A percentile compares a stretch with the other conserved stretches of the same genome.
Conservation (phyloP, 2,113 vertebrate genomes). For the Oreochromis spilurus region DNA sequence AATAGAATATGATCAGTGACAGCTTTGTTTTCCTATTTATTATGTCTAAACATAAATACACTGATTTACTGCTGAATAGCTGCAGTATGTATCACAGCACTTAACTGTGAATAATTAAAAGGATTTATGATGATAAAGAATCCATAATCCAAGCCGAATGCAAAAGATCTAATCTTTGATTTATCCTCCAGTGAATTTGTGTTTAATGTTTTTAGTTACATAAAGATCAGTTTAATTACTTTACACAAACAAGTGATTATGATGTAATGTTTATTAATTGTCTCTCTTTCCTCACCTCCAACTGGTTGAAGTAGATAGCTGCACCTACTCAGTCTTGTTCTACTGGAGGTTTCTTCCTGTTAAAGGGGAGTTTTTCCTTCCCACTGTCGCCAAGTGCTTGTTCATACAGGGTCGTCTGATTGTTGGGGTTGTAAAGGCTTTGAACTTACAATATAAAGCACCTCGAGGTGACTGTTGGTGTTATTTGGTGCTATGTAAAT, state of each 20-base stretch:
- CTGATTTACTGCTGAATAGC: background rate
- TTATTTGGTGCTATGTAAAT: background rate
- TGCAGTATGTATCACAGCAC: background rate
- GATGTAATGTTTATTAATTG: background rate
- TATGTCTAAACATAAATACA: accelerated
- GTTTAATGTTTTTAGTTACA: accelerated
- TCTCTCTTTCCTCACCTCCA: background rate
- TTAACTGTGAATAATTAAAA: background rate
- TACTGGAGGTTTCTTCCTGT: background rate
- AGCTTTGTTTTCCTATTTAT: background rate
- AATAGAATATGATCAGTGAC: background rate
- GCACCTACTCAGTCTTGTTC: background rate
- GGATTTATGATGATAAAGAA: background rate
- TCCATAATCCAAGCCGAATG: accelerated
- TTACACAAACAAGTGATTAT: background rate
- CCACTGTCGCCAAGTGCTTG: background rate
- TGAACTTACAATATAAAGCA: background rate
- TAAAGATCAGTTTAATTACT: background rate
- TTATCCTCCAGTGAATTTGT: background rate
- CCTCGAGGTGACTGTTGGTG: accelerated
- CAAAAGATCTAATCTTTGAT: background rate
- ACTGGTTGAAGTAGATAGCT: background rate
- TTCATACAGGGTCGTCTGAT: accelerated
- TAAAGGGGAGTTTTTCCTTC: background rate
- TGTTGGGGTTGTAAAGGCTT: background rate